Evolutionary conservation across 2,888 invertebrate species (phyloP), one percentile per base, ranked within the genome.

Genomic region (Zeuzera pyrina): DNA sequence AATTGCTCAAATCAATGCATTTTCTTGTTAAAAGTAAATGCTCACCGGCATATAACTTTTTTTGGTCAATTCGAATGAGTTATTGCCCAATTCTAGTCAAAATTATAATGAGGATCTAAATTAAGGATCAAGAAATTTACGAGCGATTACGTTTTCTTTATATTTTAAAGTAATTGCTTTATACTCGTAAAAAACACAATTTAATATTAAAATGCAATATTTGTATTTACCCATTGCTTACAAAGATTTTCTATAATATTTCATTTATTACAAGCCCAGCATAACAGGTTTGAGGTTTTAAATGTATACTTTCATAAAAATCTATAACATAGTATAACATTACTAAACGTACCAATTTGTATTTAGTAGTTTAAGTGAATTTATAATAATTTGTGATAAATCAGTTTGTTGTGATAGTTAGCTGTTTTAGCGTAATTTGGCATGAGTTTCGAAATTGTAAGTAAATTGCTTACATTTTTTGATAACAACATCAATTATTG

Each of bases 1-100:
- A 60, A 51, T 81, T 81, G 81, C 81, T 81, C 81, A 83, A 81
- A 54, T 58, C 34, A 48, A 59, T 78, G 81, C 79, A 81, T 81
- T 81, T 79, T 56, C 35, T 38, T 45, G 50, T 40, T 53, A 59
- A 53, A 35, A 39, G 36, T 27, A 30, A 38, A 31, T 31, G 35
- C 34, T 36, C n/a, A 38, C 34, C 28, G 38, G 38, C 15, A 12
- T 30, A 30, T n/a, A n/a, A n/a, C n/a, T n/a, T 24, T 27, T 34
- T 24, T 29, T 24, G 26, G 21, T 12, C 16, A 14, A 23, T 24
- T 25, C 23, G 26, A 21, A 31, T 24, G 47, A 35, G 42, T 47
- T 38, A 42, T 32, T 37, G 47, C 49, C n/a, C 47, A 49, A 40
- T 29, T 50, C 54, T 62, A 63, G 58, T 62, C 62, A 49, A 52